A percentile compares a stretch with the other conserved stretches of the same genome.
These are phyloP conservation scores for Ageneiosus marmoratus DNA, from an alignment of 2,113 vertebrate species.

Conservation along the genomic window DNA sequence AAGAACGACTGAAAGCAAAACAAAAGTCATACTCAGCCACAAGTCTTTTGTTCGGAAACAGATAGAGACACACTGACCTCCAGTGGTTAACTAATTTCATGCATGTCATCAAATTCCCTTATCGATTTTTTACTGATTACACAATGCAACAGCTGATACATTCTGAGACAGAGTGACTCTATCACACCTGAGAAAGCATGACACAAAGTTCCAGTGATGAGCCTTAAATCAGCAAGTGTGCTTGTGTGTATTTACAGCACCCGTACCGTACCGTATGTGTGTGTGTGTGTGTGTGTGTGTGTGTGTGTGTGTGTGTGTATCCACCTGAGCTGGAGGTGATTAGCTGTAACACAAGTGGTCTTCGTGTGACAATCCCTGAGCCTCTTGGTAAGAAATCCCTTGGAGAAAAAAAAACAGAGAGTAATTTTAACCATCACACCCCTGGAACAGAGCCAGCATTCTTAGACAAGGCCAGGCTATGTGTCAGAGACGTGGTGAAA, in stretches of 20 bases:
- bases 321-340: slow-evolving; percentile 65
- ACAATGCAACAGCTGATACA: not conserved
- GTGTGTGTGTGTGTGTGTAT: not conserved
- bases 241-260: too few relatives aligned
- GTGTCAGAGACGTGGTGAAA: slow-evolving; percentile 29
- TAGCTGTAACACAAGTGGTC: slow-evolving; percentile 76
- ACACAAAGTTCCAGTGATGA: too few relatives aligned
- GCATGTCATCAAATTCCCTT: not conserved
- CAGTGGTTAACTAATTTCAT: slow-evolving; percentile 54
- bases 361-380: slow-evolving; percentile 75
- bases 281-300: not conserved
- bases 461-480: slow-evolving; percentile 2
- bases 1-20: not conserved
- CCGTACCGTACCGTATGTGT: too few relatives aligned
- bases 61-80: slow-evolving; percentile 56
- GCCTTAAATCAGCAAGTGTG: not conserved
- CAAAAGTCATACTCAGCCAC: too few relatives aligned
- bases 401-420: not conserved
- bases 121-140: not conserved
- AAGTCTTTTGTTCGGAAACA: too few relatives aligned
- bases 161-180: not conserved
- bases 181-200: not conserved
- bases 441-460: slow-evolving; percentile 27
- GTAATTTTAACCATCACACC: not conserved
- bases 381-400: slow-evolving; percentile 81